Evolutionary conservation across 2,888 invertebrate genomes (phyloP).

Genomic region (Dioctria linearis): DNA sequence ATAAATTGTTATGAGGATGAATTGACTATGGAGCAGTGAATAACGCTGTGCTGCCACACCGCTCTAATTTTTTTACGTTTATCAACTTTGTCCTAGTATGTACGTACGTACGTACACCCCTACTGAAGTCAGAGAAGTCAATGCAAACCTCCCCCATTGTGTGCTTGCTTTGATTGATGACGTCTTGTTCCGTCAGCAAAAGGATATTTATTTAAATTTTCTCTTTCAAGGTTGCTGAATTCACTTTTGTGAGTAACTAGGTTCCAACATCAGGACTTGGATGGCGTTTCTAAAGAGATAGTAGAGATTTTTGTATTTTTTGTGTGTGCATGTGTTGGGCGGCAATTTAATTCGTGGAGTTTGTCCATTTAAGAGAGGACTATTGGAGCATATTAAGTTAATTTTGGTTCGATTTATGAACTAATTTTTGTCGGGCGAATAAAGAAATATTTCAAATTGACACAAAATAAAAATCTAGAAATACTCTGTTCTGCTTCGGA

Average conservation of each 20-base stretch:
- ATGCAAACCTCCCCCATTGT: constrained; percentile 27
- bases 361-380: too few species aligned
- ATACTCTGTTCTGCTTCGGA: too few species aligned
- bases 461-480: too few species aligned
- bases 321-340: too few species aligned
- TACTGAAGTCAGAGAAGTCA: constrained; percentile 33
- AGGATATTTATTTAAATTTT: constrained; percentile 45
- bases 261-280: constrained; percentile 7
- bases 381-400: too few species aligned
- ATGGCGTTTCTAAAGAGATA: constrained; percentile 11
- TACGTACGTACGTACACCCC: neutral
- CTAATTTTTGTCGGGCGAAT: too few species aligned
- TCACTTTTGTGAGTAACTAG: constrained; percentile 26
- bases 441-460: too few species aligned
- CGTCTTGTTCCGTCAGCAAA: constrained; percentile 46
- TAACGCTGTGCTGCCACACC: neutral
- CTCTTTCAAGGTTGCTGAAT: constrained; percentile 37
- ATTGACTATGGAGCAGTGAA: constrained; percentile 1
- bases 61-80: neutral
- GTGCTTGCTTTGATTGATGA: constrained; percentile 45
- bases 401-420: too few species aligned
- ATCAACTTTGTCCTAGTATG: neutral
- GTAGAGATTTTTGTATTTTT: too few species aligned
- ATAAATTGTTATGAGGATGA: constrained; percentile 13
- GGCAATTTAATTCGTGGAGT: too few species aligned